phyloP scores from a whole-genome alignment of 2,888 invertebrate genomes.

The Sminthurides aquaticus region DNA sequence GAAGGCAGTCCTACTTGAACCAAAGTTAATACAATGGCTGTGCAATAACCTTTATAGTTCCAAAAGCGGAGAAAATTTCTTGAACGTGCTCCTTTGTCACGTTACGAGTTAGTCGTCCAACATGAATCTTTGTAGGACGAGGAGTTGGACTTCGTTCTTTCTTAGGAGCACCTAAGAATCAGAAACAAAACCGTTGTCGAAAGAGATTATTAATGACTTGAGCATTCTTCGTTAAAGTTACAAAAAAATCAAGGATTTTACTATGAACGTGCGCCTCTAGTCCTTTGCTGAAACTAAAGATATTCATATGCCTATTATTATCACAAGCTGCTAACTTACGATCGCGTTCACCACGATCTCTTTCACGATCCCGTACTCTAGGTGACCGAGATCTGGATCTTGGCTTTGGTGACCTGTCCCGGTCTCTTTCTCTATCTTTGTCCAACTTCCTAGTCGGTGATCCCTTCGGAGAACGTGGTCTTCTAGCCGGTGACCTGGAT shows the following conservation, averaged over 20 bases:
- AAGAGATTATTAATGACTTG: neutral
- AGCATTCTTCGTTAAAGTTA: no score
- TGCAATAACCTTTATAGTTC: slow-evolving; percentile 41
- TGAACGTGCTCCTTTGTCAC: slow-evolving; percentile 63
- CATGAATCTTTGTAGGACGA: slow-evolving; percentile 84
- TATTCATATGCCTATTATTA: no score
- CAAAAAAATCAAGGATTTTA: no score
- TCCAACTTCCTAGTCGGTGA: slow-evolving; percentile 21
- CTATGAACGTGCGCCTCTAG: no score
- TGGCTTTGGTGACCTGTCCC: slow-evolving; percentile 53
- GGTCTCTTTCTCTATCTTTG: slow-evolving; percentile 17
- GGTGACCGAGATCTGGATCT: slow-evolving; percentile 41
- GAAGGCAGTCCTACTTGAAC: neutral
- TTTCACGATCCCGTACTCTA: slow-evolving; percentile 24
- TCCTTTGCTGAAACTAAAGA: no score
- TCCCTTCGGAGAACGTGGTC: slow-evolving; percentile 28
- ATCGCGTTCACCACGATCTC: slow-evolving; percentile 13
- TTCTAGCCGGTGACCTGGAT: slow-evolving; percentile 23
- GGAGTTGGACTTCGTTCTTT: slow-evolving; percentile 83
- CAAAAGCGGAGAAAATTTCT: slow-evolving; percentile 48
- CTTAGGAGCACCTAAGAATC: slow-evolving; percentile 30
- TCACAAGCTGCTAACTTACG: no score
- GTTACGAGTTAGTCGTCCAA: slow-evolving; percentile 85
- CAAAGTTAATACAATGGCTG: neutral
- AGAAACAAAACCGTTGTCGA: neutral